Evolutionary conservation across 2,888 invertebrate genomes (phyloP).

Genomic region (Euzetes globulus): DNA sequence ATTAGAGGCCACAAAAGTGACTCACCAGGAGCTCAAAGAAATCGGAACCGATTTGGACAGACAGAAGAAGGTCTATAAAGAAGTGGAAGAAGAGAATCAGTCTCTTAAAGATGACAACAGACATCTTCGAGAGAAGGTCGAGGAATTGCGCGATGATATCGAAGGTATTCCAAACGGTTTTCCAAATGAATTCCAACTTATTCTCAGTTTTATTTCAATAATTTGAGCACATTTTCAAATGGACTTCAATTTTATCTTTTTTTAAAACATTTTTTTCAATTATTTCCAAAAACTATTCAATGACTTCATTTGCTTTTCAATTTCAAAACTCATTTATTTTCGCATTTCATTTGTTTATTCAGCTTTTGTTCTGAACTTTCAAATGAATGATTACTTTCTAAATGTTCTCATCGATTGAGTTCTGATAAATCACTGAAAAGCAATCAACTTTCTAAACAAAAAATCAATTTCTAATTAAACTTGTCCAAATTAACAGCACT

Average conservation of each 20-base stretch:
- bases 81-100: slow-evolving; percentile 29
- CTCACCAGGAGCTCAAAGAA: slow-evolving; percentile 29
- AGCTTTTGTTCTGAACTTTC: too few species aligned
- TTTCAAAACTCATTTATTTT: too few species aligned
- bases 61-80: slow-evolving; percentile 33
- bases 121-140: slow-evolving; percentile 19
- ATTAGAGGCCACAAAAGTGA: slow-evolving; percentile 31
- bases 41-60: slow-evolving; percentile 36
- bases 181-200: neutral
- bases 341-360: too few species aligned
- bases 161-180: slow-evolving; percentile 29
- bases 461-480: neutral
- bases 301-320: too few species aligned
- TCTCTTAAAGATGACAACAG: slow-evolving; percentile 28
- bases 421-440: too few species aligned
- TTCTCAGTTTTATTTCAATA: neutral
- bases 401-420: too few species aligned
- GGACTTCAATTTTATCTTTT: neutral
- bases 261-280: neutral
- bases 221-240: neutral
- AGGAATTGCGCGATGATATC: slow-evolving; percentile 32
- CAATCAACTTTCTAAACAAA: neutral
- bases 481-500: neutral
- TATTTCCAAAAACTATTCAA: too few species aligned
- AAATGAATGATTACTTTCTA: too few species aligned